Evolutionary conservation across 2,888 invertebrate genomes (phyloP).

Genomic region (Morpho helenor): DNA sequence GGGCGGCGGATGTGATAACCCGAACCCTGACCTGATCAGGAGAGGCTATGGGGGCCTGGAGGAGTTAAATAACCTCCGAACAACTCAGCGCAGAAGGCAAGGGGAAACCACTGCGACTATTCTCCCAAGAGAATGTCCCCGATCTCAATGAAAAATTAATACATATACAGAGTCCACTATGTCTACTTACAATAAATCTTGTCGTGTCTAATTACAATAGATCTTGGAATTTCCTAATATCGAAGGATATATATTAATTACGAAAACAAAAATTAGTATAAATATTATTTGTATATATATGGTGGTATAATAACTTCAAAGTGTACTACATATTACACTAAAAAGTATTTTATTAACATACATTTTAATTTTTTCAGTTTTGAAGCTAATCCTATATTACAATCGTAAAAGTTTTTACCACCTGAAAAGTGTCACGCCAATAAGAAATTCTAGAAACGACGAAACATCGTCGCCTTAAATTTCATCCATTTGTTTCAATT

Average conservation of each 20-base stretch:
- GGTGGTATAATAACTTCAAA: neutral
- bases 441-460: slow-evolving; percentile 19
- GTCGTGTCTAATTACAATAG: neutral
- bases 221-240: neutral
- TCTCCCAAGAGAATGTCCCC: too few species aligned
- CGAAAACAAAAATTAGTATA: too few species aligned
- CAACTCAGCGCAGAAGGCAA: too few species aligned
- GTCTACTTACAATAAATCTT: neutral
- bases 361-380: slow-evolving; percentile 4
- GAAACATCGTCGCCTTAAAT: slow-evolving; percentile 15
- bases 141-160: too few species aligned
- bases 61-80: too few species aligned
- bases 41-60: too few species aligned
- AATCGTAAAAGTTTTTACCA: slow-evolving; percentile 21
- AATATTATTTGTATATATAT: too few species aligned
- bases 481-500: slow-evolving; percentile 17
- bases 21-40: too few species aligned
- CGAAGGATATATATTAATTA: too few species aligned
- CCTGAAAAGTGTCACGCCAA: slow-evolving; percentile 20
- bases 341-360: neutral
- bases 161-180: too few species aligned
- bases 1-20: too few species aligned
- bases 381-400: slow-evolving; percentile 4
- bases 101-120: too few species aligned
- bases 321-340: neutral